Evolutionary conservation across 2,797 vertebrate species (phyloP).

Genomic region (Chaenodraco wilsoni): DNA sequence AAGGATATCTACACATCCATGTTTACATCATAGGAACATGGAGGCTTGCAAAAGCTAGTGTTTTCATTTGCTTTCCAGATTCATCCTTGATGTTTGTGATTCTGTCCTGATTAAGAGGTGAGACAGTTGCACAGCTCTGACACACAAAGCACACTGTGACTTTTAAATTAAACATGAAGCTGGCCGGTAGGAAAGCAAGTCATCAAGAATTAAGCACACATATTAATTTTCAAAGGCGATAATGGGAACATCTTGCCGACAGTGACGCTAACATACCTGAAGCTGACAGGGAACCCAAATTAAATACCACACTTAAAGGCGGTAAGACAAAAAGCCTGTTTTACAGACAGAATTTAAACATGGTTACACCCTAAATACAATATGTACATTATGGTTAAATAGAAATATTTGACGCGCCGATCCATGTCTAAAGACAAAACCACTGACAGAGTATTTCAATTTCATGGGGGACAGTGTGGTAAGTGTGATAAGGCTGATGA

Average conservation of each 20-base stretch:
- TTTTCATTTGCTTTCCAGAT: slow-evolving; percentile 66
- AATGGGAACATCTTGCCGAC: slow-evolving; percentile 75
- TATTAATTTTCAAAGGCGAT: slow-evolving; percentile 82
- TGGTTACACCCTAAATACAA: neutral
- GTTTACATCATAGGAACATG: slow-evolving; percentile 35
- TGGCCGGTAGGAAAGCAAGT: slow-evolving; percentile 79
- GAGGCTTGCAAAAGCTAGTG: slow-evolving; percentile 21
- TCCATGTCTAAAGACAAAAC: slow-evolving; percentile 66
- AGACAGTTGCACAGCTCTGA: slow-evolving; percentile 74
- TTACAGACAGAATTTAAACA: slow-evolving; percentile 11
- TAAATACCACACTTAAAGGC: slow-evolving; percentile 38
- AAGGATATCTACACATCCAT: slow-evolving; percentile 20
- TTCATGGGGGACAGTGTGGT: slow-evolving; percentile 71
- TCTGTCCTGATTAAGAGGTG: slow-evolving; percentile 76
- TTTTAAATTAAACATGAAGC: slow-evolving; percentile 83
- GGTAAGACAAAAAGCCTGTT: slow-evolving; percentile 21
- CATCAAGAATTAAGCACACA: slow-evolving; percentile 83
- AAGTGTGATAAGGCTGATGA: slow-evolving; percentile 73
- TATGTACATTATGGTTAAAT: slow-evolving; percentile 36
- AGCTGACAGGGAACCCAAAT: slow-evolving; percentile 51
- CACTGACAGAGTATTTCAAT: slow-evolving; percentile 61
- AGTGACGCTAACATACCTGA: slow-evolving; percentile 57
- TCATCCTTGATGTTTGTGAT: slow-evolving; percentile 68
- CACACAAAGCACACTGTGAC: slow-evolving; percentile 74
- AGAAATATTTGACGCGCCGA: slow-evolving; percentile 27